Evolutionary conservation across 2,113 vertebrate species (phyloP).

Genomic region (Hydrolagus affinis): DNA sequence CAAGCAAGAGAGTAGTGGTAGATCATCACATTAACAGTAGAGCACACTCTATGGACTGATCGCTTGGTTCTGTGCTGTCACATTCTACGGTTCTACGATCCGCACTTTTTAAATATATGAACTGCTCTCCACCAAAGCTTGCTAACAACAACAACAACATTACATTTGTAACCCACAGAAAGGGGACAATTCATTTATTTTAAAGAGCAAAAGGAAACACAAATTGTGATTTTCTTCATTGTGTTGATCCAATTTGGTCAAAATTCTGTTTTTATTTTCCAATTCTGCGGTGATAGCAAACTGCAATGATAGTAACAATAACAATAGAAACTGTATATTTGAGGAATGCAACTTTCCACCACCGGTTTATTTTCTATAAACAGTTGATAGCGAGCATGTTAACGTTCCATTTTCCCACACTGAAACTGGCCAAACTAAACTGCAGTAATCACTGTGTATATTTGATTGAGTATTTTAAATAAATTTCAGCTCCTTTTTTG

Average conservation of each 20-base stretch:
- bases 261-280: neutral
- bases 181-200: neutral
- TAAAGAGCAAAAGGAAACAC: neutral
- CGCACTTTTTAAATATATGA: neutral
- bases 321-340: neutral
- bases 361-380: neutral
- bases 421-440: neutral
- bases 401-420: neutral
- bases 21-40: no score
- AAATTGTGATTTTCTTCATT: neutral
- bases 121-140: neutral
- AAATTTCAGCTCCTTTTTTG: no score
- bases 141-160: neutral
- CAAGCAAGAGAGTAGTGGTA: no score
- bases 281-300: neutral
- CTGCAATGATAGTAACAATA: neutral
- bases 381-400: neutral
- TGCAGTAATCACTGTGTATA: neutral
- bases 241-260: neutral
- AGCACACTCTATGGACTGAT: no score
- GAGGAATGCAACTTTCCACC: neutral
- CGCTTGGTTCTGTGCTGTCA: no score
- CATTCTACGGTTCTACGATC: no score
- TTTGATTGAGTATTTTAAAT: neutral
- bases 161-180: constrained; percentile 3